These are phyloP conservation scores for Neodon shergylaensis DNA, from an alignment of 2,113 vertebrate species.

Conservation along the genomic window DNA sequence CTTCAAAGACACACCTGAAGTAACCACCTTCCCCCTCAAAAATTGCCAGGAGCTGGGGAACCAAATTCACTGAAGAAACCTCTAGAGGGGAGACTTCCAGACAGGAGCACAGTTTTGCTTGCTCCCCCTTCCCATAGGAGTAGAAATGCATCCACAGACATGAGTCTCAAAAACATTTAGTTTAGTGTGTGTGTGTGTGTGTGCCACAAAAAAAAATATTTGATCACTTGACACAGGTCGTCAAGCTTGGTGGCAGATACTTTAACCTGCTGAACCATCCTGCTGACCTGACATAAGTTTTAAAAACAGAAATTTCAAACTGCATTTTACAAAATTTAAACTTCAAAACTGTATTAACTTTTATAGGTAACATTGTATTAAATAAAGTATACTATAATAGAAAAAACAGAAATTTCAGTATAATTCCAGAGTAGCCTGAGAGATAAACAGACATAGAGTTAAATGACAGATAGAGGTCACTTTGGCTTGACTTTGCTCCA, in stretches of 20 bases:
- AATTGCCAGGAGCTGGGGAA: not conserved
- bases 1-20: not conserved
- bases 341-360: too few relatives aligned
- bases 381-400: too few relatives aligned
- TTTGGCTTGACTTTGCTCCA: not conserved
- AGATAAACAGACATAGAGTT: not conserved
- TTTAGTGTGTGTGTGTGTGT: not conserved
- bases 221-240: not conserved
- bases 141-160: not conserved
- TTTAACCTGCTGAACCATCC: not conserved
- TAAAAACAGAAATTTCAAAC: not conserved
- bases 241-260: not conserved
- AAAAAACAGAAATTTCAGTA: not conserved
- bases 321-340: too few relatives aligned
- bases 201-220: not conserved
- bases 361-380: too few relatives aligned
- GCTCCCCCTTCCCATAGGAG: not conserved
- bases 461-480: not conserved
- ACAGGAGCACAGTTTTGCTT: not conserved
- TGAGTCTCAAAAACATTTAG: not conserved
- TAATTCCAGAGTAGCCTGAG: not conserved
- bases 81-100: not conserved
- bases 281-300: not conserved
- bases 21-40: not conserved
- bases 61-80: not conserved